Conservation (phyloP, 2,113 vertebrate genomes). For the Epinephelus cyanopodus region DNA sequence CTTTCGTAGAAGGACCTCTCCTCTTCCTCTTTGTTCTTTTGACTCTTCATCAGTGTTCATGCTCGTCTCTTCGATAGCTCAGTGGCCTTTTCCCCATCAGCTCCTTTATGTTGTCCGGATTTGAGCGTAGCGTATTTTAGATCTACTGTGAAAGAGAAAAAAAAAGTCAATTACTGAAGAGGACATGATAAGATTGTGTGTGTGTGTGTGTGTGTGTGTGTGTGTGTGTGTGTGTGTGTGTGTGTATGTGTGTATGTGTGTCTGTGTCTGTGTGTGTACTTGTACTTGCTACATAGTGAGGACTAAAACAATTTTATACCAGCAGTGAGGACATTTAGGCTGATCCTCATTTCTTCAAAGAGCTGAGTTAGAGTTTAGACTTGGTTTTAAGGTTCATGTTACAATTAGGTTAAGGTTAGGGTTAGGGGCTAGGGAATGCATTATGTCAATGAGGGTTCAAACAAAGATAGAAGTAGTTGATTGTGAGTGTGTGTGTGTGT, state of each 20-base stretch:
- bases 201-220: background rate
- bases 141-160: slow-evolving; percentile 49
- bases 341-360: too few species aligned
- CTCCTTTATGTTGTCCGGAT: slow-evolving; percentile 69
- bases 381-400: too few species aligned
- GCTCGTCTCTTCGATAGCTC: slow-evolving; percentile 10
- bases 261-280: background rate
- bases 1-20: background rate
- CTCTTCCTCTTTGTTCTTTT: slow-evolving; percentile 20
- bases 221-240: slow-evolving; percentile 1
- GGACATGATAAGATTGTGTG: too few species aligned
- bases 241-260: background rate
- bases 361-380: too few species aligned
- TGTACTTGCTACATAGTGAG: too few species aligned
- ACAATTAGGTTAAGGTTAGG: too few species aligned
- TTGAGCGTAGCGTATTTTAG: slow-evolving; percentile 76
- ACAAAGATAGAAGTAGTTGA: too few species aligned
- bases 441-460: too few species aligned
- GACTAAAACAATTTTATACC: too few species aligned
- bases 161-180: background rate
- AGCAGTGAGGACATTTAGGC: too few species aligned
- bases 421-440: too few species aligned
- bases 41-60: background rate
- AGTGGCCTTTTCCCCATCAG: background rate
- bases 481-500: background rate